Base-by-base conservation (phyloP, 2,113 vertebrate species). In the Coregonus clupeaformis region DNA sequence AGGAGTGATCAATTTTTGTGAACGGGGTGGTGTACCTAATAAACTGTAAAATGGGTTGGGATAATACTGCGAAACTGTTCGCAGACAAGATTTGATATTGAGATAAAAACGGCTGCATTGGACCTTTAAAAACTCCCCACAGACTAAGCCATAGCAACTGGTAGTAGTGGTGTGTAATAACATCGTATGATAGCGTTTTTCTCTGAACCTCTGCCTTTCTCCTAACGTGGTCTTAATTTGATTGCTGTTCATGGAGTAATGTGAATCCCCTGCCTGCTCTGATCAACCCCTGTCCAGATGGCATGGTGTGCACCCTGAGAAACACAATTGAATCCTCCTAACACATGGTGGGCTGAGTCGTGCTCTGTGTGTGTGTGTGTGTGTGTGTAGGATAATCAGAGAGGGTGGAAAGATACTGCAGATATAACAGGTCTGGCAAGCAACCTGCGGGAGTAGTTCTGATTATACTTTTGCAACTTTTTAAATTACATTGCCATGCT, bases 261-360 rank as follows among this genome's bases (percentile, higher is more conserved):
- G 71, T 70, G 66, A 73, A 78, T 78, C 79, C 62, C 55, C n/a
- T 24, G 20, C 57, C 57, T 60, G 20, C 57, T 75, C 65, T 63
- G 80, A 80, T 79, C 75, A 85, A 77, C 77, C 69, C 77, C 68
- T 24, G 77, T 79, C 72, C 80, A 82, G 83, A 79, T 82, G 77
- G 77, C 74, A 30, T 62, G 68, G 57, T 60, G 69, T 69, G 59
- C 68, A 59, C 60, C 55, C 69, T 52, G 55, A 80, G 78, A 68
- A 68, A 80, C 55, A 71, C 64, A 62, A 72, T 64, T 68, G 76
- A 73, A 71, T 84, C 79, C 74, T 73, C 71, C 29, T 22, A 73
- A 36, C 74, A 69, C 71, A 79, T 78, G 80, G 77, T 82, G 77
- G 80, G 73, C 69, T 78, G 9, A 72, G 72, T 66, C 12, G 12